Evolutionary conservation across 2,113 vertebrate species (phyloP).

Genomic region (Motacilla alba): DNA sequence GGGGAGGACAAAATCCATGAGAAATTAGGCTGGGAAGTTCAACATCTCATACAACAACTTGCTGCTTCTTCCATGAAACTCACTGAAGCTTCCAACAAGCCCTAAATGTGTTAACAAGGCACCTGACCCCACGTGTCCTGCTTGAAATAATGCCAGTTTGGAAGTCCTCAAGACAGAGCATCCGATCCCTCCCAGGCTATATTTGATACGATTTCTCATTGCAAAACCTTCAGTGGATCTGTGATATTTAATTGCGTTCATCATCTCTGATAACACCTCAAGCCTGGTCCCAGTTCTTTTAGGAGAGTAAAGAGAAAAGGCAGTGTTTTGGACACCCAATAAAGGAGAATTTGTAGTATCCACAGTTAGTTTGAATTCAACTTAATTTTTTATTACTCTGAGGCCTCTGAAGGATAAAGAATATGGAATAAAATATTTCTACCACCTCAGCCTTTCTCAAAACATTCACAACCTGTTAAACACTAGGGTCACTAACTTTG

Average conservation of each 20-base stretch:
- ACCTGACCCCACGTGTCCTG: background rate
- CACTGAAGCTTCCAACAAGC: background rate
- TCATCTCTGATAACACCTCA: background rate
- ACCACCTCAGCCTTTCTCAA: slow-evolving; percentile 10
- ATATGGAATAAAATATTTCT: background rate
- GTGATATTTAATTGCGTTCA: background rate
- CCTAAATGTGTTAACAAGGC: background rate
- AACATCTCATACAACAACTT: background rate
- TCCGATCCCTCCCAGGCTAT: background rate
- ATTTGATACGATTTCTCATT: background rate
- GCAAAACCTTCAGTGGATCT: background rate
- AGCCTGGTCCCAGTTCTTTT: background rate
- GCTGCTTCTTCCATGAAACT: background rate
- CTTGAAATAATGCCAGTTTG: background rate
- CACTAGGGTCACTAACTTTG: background rate
- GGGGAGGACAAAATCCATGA: background rate
- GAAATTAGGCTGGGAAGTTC: background rate
- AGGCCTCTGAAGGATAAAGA: slow-evolving; percentile 39
- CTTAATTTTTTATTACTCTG: slow-evolving; percentile 54
- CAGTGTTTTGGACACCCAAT: background rate
- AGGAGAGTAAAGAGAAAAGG: background rate
- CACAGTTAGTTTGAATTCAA: slow-evolving; percentile 24
- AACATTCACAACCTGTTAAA: slow-evolving; percentile 54
- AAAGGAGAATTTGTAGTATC: slow-evolving; percentile 15
- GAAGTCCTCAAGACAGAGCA: background rate